Percentiles rank a stretch among this genome's conserved stretches.
Conservation (phyloP, 1,140 invertebrate species). For the Ericerus pela region DNA sequence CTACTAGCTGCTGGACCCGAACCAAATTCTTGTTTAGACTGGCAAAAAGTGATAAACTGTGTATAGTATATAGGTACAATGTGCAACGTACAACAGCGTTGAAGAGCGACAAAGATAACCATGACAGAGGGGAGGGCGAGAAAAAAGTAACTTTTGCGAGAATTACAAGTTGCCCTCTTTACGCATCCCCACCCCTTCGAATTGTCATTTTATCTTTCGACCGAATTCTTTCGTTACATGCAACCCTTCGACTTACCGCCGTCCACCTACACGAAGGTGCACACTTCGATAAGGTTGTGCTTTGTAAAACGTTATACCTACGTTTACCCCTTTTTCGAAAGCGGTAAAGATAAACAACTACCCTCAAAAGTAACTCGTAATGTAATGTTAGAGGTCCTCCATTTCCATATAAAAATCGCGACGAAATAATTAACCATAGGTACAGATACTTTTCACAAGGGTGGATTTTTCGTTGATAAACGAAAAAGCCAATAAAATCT, state of each 20-base stretch:
- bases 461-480: too few relatives aligned
- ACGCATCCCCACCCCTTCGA: background rate
- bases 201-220: background rate
- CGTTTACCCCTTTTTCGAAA: background rate
- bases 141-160: too few relatives aligned
- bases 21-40: conserved; percentile 12
- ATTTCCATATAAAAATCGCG: background rate
- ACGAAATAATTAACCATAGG: conserved; percentile 7
- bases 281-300: conserved; percentile 1
- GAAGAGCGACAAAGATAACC: background rate
- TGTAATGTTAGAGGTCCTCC: background rate
- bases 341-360: conserved; percentile 5
- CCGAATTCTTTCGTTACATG: background rate
- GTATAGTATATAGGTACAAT: conserved; percentile 1
- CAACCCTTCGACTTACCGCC: too few relatives aligned
- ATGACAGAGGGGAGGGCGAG: too few relatives aligned
- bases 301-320: conserved; percentile 1
- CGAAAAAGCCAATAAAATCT: too few relatives aligned
- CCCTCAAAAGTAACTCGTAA: conserved; percentile 4
- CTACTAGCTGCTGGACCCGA: conserved; percentile 8
- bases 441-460: too few relatives aligned
- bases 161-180: too few relatives aligned
- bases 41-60: conserved; percentile 11
- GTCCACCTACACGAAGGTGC: too few relatives aligned
- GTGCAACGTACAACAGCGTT: background rate